Percentiles rank a stretch among this genome's conserved stretches.
These are phyloP conservation scores for Panulirus ornatus DNA, from an alignment of 1,140 invertebrate species.

Conservation along the genomic window DNA sequence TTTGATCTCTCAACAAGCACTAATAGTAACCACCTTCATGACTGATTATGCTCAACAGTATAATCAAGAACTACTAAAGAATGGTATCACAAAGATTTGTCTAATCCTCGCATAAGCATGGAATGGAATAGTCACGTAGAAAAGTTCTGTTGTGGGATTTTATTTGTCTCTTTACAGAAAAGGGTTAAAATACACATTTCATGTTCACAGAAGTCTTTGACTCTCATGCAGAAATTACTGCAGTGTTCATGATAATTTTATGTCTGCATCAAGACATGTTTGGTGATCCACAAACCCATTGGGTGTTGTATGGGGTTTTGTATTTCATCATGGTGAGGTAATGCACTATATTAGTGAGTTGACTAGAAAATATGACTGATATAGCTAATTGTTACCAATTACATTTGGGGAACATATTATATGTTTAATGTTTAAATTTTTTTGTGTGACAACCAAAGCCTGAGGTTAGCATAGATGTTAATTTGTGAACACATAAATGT, in stretches of 20 bases:
- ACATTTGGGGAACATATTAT: constrained; percentile 30
- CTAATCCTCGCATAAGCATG: background rate
- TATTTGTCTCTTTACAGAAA: background rate
- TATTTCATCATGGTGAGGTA: constrained; percentile 3
- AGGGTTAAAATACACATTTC: background rate
- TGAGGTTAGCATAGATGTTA: constrained; percentile 49
- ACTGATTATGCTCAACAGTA: too few relatives aligned
- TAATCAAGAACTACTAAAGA: background rate
- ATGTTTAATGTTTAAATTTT: constrained; percentile 52
- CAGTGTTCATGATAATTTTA: background rate
- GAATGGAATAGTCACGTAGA: background rate
- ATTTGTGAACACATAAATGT: constrained; percentile 48
- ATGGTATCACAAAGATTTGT: background rate
- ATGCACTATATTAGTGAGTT: constrained; percentile 11
- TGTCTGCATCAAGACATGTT: background rate
- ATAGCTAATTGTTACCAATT: constrained; percentile 34
- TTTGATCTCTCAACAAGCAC: background rate
- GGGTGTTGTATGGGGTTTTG: background rate
- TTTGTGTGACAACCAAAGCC: constrained; percentile 35
- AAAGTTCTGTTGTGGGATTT: background rate
- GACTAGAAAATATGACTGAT: constrained; percentile 22
- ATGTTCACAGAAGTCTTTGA: background rate
- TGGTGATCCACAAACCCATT: background rate
- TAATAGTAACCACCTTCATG: background rate
- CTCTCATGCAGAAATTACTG: background rate